Conservation (phyloP, 2,113 vertebrate species). For the Pica pica region DNA sequence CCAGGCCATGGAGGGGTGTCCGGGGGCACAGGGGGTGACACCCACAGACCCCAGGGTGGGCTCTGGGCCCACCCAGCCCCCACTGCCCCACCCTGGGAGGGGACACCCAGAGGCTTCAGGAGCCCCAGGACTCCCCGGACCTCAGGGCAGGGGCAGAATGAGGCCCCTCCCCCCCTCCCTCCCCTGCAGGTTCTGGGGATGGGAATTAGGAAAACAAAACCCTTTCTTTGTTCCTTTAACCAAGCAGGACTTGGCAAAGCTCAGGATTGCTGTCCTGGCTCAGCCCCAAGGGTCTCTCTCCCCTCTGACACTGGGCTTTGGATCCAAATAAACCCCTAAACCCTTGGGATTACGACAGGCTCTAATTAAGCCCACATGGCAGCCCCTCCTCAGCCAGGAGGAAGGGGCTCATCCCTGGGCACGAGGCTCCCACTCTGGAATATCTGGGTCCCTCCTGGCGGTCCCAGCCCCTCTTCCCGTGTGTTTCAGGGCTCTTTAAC, state of each 20-base stretch:
- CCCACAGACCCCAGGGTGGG: background rate
- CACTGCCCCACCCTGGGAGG: background rate
- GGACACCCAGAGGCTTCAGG: background rate
- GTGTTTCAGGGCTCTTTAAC: background rate
- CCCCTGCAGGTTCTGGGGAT: background rate
- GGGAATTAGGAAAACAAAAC: background rate
- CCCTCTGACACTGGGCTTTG: background rate
- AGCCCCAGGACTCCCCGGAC: too few species aligned
- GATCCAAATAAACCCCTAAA: background rate
- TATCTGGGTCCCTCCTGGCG: fast-evolving
- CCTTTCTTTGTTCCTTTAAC: background rate
- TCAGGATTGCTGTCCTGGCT: background rate
- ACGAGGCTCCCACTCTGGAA: fast-evolving
- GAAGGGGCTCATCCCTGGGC: fast-evolving
- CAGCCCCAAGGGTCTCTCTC: background rate
- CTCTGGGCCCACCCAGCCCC: background rate
- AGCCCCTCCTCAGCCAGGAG: background rate
- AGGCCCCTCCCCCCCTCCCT: fast-evolving
- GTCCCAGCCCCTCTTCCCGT: background rate
- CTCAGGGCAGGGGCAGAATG: background rate
- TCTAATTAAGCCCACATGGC: background rate
- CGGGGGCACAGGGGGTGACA: background rate
- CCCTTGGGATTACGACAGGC: fast-evolving
- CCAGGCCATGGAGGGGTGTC: background rate
- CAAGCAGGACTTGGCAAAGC: background rate